A percentile compares a stretch with the other conserved stretches of the same genome.
Conservation (phyloP, 1,140 invertebrate species). For the Trichonephila clavipes region DNA sequence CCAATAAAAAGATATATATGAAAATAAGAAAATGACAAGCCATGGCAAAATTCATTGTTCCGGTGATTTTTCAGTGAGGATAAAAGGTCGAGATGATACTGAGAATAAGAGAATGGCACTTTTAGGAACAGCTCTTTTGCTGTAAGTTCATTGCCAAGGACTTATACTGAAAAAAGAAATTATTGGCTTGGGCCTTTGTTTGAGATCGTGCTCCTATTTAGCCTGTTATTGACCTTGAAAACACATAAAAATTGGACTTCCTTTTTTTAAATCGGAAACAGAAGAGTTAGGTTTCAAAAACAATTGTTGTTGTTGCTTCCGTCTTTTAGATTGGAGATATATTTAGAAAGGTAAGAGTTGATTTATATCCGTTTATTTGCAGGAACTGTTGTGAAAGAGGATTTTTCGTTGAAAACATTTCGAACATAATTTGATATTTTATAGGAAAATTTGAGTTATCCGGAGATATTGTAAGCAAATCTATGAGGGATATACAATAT, state of each 20-base stretch:
- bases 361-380: background rate
- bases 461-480: too few relatives aligned
- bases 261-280: slow-evolving; percentile 13
- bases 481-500: too few relatives aligned
- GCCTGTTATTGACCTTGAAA: slow-evolving; percentile 36
- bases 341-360: slow-evolving; percentile 5
- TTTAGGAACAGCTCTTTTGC: background rate
- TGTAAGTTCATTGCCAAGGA: slow-evolving; percentile 67
- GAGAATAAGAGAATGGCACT: background rate
- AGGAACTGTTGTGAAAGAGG: too few relatives aligned
- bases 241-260: slow-evolving; percentile 52
- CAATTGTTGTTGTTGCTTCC: background rate
- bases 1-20: slow-evolving; percentile 66
- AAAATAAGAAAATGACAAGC: slow-evolving; percentile 37
- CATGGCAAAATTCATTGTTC: slow-evolving; percentile 62
- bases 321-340: background rate
- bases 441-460: too few relatives aligned
- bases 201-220: background rate
- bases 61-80: slow-evolving; percentile 61
- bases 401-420: too few relatives aligned
- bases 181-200: background rate
- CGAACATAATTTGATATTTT: too few relatives aligned
- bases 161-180: slow-evolving; percentile 21
- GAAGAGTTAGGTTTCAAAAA: slow-evolving; percentile 1
- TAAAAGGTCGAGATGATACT: slow-evolving; percentile 49